Evolutionary conservation across 2,113 vertebrate genomes (phyloP).

Genomic region (Peromyscus leucopus): DNA sequence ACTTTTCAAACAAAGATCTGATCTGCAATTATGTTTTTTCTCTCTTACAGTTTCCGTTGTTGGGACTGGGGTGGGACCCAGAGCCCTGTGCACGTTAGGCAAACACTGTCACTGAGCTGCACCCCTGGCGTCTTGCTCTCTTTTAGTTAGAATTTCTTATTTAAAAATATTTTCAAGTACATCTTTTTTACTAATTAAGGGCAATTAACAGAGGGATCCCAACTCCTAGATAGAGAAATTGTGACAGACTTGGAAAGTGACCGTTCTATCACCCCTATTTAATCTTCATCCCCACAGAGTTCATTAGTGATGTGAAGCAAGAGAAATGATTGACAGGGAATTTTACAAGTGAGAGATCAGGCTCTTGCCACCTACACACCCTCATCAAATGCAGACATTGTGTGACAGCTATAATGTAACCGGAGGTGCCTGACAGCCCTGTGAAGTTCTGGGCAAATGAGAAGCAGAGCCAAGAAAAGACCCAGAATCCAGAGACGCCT

Average conservation of each 20-base stretch:
- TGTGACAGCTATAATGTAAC: background rate
- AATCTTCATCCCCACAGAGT: background rate
- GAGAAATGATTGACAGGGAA: background rate
- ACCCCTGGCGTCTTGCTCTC: background rate
- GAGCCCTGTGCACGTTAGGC: background rate
- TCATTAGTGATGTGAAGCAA: background rate
- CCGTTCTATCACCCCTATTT: conserved; percentile 21
- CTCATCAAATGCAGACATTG: background rate
- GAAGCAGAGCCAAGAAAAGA: background rate
- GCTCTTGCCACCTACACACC: conserved; percentile 8
- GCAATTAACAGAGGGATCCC: background rate
- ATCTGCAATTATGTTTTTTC: background rate
- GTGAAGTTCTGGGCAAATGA: background rate
- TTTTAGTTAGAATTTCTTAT: conserved; percentile 53
- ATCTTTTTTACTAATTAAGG: conserved; percentile 7
- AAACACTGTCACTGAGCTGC: background rate
- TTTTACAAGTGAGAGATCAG: background rate
- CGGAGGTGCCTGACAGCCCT: background rate
- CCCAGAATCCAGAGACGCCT: background rate
- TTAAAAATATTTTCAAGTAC: conserved; percentile 45
- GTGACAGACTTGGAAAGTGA: conserved; percentile 19
- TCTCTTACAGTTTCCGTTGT: background rate
- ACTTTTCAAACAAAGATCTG: background rate
- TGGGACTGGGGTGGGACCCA: background rate
- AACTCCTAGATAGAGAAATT: background rate